A percentile compares a stretch with the other conserved stretches of the same genome.
Evolutionary conservation across 2,113 vertebrate genomes (phyloP).

Genomic region (Echinops telfairi): DNA sequence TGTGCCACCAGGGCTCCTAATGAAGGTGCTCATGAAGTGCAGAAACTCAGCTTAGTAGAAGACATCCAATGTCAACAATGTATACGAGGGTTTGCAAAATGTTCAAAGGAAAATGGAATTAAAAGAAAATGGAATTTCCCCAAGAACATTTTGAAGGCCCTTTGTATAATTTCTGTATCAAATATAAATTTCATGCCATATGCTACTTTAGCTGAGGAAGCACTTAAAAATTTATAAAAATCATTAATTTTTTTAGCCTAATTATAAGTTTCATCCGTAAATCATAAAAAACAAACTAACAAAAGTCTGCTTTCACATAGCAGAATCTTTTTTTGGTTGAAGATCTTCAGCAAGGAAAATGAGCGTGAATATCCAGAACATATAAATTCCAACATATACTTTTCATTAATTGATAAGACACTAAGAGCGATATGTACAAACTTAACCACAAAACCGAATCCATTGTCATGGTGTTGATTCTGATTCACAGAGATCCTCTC

Average conservation of each 20-base stretch:
- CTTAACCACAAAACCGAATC: not conserved
- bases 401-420: constrained; percentile 27
- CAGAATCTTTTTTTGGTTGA: not conserved
- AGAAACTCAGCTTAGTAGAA: not conserved
- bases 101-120: no score
- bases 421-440: not conserved
- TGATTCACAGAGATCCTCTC: no score
- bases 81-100: not conserved
- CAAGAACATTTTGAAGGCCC: no score
- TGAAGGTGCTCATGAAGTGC: not conserved
- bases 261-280: not conserved
- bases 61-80: not conserved
- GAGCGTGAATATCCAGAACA: constrained; percentile 18
- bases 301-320: not conserved
- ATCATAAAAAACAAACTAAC: not conserved
- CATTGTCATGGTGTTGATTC: no score
- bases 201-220: not conserved
- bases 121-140: no score
- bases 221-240: not conserved
- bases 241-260: not conserved
- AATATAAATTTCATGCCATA: not conserved
- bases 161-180: not conserved
- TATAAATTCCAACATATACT: not conserved
- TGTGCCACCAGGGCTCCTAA: no score
- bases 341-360: constrained; percentile 39